Percentiles rank a stretch among this genome's conserved stretches.
Conservation (phyloP, 2,113 vertebrate genomes). For the Poeciliopsis occidentalis region DNA sequence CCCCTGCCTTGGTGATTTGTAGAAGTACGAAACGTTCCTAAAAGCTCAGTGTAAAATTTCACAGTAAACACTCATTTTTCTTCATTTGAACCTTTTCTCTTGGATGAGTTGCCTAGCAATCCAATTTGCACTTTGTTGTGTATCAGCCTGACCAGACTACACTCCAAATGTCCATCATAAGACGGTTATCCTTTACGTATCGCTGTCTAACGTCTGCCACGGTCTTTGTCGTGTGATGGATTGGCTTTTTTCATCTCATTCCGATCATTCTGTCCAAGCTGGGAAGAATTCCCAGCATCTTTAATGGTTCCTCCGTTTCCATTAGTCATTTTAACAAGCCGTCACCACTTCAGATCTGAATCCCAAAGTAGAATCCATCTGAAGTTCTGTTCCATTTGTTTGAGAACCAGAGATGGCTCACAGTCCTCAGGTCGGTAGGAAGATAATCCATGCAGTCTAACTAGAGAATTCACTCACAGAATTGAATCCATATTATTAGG, state of each 20-base stretch:
- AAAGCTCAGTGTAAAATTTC: neutral
- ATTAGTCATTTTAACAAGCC: constrained; percentile 30
- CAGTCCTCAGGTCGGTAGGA: constrained; percentile 6
- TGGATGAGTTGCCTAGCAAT: neutral
- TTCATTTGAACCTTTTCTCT: neutral
- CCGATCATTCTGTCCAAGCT: neutral
- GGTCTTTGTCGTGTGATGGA: neutral
- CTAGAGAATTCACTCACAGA: neutral
- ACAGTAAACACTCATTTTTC: neutral
- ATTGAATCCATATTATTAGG: too few relatives aligned
- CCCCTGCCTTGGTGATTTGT: too few relatives aligned
- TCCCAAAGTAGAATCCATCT: constrained; percentile 6
- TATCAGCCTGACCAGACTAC: neutral
- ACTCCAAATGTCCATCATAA: neutral
- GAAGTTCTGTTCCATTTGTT: constrained; percentile 37
- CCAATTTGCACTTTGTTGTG: neutral
- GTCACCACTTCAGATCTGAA: constrained; percentile 32
- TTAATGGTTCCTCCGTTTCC: constrained; percentile 10
- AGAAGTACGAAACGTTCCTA: neutral
- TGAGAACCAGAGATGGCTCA: constrained; percentile 17
- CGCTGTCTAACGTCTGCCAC: neutral
- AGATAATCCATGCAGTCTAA: neutral
- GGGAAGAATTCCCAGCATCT: neutral
- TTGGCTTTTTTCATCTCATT: constrained; percentile 2
- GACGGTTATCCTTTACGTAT: neutral